phyloP scores from a whole-genome alignment of 2,888 invertebrate genomes.

The Drosophila maculinotata region DNA sequence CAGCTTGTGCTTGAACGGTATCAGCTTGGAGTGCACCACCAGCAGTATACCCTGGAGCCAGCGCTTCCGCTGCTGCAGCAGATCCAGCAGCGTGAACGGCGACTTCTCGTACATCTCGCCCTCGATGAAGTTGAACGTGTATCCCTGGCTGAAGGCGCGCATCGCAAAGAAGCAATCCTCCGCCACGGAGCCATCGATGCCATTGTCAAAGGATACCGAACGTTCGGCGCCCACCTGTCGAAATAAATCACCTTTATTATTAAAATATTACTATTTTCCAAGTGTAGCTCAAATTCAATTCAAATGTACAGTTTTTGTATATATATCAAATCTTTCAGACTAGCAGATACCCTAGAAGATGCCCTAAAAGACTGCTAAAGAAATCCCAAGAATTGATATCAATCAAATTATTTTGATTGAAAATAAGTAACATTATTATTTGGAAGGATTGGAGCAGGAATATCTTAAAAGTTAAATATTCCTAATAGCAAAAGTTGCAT shows the following conservation, averaged over 20 bases:
- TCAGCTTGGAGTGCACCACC: conserved; percentile 94
- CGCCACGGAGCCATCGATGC: conserved; percentile 98
- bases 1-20: conserved; percentile 92
- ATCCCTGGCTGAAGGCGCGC: conserved; percentile 96
- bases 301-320: no score
- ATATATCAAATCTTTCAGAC: no score
- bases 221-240: conserved; percentile 94
- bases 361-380: no score
- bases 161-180: conserved; percentile 99
- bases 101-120: conserved; percentile 99
- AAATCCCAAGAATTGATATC: no score
- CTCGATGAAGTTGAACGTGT: conserved; percentile 97
- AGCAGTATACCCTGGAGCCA: conserved; percentile 97
- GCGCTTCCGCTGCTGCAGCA: conserved; percentile 97
- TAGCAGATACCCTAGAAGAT: no score
- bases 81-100: conserved; percentile 97
- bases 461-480: no score
- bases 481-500: no score
- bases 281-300: no score
- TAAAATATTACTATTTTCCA: no score
- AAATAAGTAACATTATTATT: no score
- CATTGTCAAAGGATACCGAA: conserved; percentile 97
- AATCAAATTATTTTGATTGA: no score
- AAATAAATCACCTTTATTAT: neutral
- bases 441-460: no score